Conservation (phyloP, 2,113 vertebrate species). For the Rhinichthys klamathensis region DNA sequence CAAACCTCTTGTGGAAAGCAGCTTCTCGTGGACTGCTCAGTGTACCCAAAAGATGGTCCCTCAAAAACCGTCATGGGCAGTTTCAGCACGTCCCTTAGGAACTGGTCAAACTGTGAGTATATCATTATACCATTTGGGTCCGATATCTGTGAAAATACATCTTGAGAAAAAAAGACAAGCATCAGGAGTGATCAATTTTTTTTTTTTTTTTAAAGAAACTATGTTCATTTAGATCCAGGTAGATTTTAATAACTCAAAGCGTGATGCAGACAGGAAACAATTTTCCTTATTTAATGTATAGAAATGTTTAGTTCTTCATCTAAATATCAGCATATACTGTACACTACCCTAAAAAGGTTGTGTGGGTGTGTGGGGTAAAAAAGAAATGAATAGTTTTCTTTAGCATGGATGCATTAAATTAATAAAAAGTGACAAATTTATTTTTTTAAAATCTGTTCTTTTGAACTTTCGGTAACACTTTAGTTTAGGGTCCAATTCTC, state of each 20-base stretch:
- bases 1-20: constrained; percentile 95
- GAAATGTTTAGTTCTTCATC: neutral
- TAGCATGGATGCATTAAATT: neutral
- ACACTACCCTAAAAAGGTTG: too few species aligned
- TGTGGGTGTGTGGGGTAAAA: too few species aligned
- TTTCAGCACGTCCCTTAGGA: constrained; percentile 93
- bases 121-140: constrained; percentile 92
- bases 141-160: constrained; percentile 98
- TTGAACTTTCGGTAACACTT: too few species aligned
- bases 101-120: constrained; percentile 91
- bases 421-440: neutral
- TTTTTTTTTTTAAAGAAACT: neutral
- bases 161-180: constrained; percentile 68
- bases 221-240: neutral
- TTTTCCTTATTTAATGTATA: neutral
- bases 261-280: neutral
- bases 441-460: too few species aligned
- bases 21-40: constrained; percentile 89
- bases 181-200: neutral
- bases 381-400: neutral
- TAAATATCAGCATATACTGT: neutral
- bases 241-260: neutral
- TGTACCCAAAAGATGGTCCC: constrained; percentile 97
- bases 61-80: constrained; percentile 95
- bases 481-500: too few species aligned